These are phyloP conservation scores for Pseudochromis fuscus DNA, from an alignment of 2,797 vertebrate species.

Conservation along the genomic window DNA sequence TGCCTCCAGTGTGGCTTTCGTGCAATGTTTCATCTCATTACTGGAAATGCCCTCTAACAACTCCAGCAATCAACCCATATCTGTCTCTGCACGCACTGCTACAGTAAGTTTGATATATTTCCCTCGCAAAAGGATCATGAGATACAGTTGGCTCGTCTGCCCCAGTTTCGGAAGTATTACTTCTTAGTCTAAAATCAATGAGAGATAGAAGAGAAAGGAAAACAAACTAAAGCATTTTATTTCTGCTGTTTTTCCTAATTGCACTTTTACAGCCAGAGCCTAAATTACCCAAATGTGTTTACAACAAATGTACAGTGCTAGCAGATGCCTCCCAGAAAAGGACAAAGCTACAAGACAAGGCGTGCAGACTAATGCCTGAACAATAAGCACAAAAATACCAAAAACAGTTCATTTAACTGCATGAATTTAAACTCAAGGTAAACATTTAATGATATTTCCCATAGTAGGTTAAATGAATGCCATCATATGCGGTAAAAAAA, in stretches of 20 bases:
- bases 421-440: background rate
- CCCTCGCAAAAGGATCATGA: slow-evolving; percentile 22
- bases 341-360: background rate
- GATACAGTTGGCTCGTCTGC: slow-evolving; percentile 47
- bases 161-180: slow-evolving; percentile 53
- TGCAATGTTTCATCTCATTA: slow-evolving; percentile 69
- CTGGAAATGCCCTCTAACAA: slow-evolving; percentile 66
- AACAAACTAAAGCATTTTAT: slow-evolving; percentile 13
- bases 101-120: slow-evolving; percentile 54
- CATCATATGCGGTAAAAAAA: background rate
- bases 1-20: slow-evolving; percentile 51
- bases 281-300: slow-evolving; percentile 10
- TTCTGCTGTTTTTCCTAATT: background rate
- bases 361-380: no score
- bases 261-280: background rate
- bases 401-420: background rate
- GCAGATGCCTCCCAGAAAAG: slow-evolving; percentile 1
- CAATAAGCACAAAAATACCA: background rate
- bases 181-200: slow-evolving; percentile 45
- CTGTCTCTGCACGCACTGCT: slow-evolving; percentile 37
- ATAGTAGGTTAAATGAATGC: slow-evolving; percentile 10
- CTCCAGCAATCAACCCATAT: slow-evolving; percentile 55
- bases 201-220: slow-evolving; percentile 16
- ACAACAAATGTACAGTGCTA: slow-evolving; percentile 8
- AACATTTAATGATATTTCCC: slow-evolving; percentile 5